phyloP scores from a whole-genome alignment of 2,888 invertebrate species.

The Azorinus chamasolen region DNA sequence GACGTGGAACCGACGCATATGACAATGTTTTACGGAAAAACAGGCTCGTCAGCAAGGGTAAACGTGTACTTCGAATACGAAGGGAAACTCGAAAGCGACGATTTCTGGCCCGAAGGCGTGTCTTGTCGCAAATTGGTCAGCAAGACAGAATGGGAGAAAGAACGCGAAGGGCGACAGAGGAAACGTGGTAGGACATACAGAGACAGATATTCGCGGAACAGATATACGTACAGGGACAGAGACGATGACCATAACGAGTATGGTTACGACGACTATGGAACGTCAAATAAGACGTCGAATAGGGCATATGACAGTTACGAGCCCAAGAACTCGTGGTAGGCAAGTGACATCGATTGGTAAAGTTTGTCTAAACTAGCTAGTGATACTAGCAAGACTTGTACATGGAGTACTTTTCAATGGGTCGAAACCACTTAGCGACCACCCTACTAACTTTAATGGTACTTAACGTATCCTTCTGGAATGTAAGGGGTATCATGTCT shows the following conservation, averaged over 20 bases:
- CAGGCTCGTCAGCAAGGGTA: conserved; percentile 5
- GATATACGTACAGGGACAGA: background rate
- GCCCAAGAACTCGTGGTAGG: background rate
- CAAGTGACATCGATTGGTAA: too few species aligned
- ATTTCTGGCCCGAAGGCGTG: conserved; percentile 3
- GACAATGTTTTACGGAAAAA: conserved; percentile 10
- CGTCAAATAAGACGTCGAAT: background rate
- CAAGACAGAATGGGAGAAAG: conserved; percentile 3
- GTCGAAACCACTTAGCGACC: too few species aligned
- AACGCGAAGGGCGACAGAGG: too few species aligned
- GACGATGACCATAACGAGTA: background rate
- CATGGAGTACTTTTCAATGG: too few species aligned
- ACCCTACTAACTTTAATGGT: background rate
- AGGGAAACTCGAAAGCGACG: conserved; percentile 1
- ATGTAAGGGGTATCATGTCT: conserved; percentile 14
- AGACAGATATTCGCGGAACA: background rate
- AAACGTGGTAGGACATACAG: background rate
- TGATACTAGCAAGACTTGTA: too few species aligned
- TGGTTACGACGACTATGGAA: background rate
- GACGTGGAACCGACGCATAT: background rate
- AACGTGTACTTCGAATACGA: background rate
- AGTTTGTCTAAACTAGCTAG: too few species aligned
- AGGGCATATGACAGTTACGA: background rate
- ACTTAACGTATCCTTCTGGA: conserved; percentile 5
- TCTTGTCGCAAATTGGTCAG: background rate